Conservation (phyloP, 2,888 invertebrate species). For the Antitype chi region DNA sequence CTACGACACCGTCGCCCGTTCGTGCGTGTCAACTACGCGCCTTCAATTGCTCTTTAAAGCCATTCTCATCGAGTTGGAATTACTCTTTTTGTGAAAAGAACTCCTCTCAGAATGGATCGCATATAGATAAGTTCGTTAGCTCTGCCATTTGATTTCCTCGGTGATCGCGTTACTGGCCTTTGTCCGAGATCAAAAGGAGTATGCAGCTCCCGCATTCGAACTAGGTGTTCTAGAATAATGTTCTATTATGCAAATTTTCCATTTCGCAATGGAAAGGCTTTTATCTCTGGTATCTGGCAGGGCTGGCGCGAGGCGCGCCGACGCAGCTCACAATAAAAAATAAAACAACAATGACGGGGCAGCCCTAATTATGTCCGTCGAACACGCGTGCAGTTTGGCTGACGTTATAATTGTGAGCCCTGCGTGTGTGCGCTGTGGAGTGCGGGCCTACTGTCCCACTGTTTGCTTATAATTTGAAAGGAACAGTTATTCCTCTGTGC, state of each 20-base stretch:
- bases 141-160: slow-evolving; percentile 49
- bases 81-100: slow-evolving; percentile 54
- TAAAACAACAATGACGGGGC: slow-evolving; percentile 65
- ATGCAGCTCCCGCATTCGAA: slow-evolving; percentile 50
- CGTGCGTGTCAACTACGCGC: slow-evolving; percentile 12
- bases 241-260: slow-evolving; percentile 67
- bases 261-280: slow-evolving; percentile 60
- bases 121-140: slow-evolving; percentile 60
- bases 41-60: slow-evolving; percentile 38
- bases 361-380: slow-evolving; percentile 68
- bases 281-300: slow-evolving; percentile 47
- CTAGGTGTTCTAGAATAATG: slow-evolving; percentile 54
- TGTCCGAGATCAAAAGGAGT: slow-evolving; percentile 68
- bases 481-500: slow-evolving; percentile 18
- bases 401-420: slow-evolving; percentile 56
- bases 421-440: slow-evolving; percentile 51
- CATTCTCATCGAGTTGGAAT: slow-evolving; percentile 46
- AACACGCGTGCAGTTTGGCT: slow-evolving; percentile 48
- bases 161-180: slow-evolving; percentile 67
- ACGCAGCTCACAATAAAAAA: slow-evolving; percentile 64
- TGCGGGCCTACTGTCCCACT: slow-evolving; percentile 43
- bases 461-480: slow-evolving; percentile 60
- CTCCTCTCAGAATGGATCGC: slow-evolving; percentile 58
- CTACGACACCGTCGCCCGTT: not conserved
- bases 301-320: slow-evolving; percentile 32